A percentile compares a stretch with the other conserved stretches of the same genome.
Conservation (phyloP, 2,797 vertebrate genomes). For the Capromys pilorides region DNA sequence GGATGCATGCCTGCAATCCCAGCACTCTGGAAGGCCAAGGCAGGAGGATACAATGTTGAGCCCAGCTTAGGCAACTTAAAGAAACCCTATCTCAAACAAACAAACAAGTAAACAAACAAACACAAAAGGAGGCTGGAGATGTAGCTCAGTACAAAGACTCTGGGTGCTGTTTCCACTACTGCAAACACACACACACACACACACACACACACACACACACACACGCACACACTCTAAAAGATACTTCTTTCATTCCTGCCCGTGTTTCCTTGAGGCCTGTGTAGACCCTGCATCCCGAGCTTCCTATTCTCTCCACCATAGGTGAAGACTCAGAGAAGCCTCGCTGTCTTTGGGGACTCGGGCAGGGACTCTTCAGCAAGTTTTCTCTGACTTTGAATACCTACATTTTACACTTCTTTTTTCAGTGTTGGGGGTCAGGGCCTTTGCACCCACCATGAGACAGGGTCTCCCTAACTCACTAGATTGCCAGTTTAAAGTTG, state of each 20-base stretch:
- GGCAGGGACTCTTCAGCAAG: background rate
- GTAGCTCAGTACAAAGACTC: background rate
- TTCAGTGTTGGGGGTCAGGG: background rate
- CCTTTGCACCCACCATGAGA: background rate
- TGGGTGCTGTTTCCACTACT: background rate
- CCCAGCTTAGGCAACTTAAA: background rate
- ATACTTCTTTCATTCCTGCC: background rate
- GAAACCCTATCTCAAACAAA: background rate
- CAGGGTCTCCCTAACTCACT: background rate
- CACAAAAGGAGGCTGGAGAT: background rate
- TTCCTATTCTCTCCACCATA: background rate
- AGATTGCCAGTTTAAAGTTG: background rate
- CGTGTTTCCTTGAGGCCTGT: background rate
- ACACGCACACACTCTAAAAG: background rate
- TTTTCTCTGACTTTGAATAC: constrained; percentile 29
- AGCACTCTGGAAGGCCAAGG: background rate
- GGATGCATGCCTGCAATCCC: background rate
- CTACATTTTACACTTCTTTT: background rate
- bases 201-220: background rate
- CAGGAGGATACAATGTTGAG: background rate
- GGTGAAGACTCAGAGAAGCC: background rate
- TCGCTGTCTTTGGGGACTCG: background rate
- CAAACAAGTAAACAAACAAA: background rate
- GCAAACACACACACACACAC: background rate
- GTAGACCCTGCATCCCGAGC: background rate